Base-by-base conservation (phyloP, 2,113 vertebrate genomes). In the Orycteropus afer region DNA sequence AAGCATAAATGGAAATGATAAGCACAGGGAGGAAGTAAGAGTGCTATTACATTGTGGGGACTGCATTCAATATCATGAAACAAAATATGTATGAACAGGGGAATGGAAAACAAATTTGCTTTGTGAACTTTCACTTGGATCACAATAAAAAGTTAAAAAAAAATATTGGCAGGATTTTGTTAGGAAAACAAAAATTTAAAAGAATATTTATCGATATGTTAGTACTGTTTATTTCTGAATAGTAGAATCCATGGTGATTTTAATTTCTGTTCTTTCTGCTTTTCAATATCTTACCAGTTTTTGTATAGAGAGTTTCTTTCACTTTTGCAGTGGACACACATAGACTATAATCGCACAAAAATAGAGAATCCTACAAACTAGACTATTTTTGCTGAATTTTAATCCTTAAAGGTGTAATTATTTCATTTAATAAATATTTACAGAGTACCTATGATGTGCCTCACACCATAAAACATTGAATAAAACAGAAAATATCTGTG, bases 201-300 rank as follows among this genome's bases (percentile, higher is more conserved):
- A 76, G 23, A 0, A 14, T 73, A 81, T 61, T 95, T 7, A 86
- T 1, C 67, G 45, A 17, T 37, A 61, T 69, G 27, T n/a, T 86
- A 93, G 29, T 59, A 57, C 57, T 79, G 37, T 73, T 78, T 85
- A 71, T 92, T 92, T 94, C 59, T 42, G 9, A 90, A 37, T 86
- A 77, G 17, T 63, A 53, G 5, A 92, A 90, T 90, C 79, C 11
- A 34, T 61, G 2, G 61, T 34, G 49, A 23, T 85, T 86, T 0
- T 57, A 73, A 81, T 79, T 83, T 78, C 7, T n/a, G 47, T 90
- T 71, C 22, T 49, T 73, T 79, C 20, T 93, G 25, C 13, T 81
- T 96, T 90, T 57, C 14, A 53, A 3, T 78, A 42, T 53, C 84
- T 53, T 25, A 12, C 17, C 51, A 6, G 27, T 12, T 22, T 94